Base-by-base conservation (phyloP, 2,888 invertebrate species). In the Drosophila emarginata region DNA sequence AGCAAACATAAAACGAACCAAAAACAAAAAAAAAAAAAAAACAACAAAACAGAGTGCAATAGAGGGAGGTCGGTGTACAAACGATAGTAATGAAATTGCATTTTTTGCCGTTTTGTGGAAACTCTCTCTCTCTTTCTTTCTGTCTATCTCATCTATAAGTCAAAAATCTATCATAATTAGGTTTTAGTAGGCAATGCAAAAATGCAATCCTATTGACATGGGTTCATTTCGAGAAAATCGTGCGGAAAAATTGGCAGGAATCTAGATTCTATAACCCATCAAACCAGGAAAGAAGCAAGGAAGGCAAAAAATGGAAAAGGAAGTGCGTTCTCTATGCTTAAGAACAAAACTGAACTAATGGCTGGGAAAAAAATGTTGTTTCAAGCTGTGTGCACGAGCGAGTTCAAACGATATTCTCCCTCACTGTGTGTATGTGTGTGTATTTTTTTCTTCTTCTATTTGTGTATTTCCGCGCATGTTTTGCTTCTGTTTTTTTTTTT, bases 361-460 rank as follows among this genome's bases (percentile, higher is more conserved):
- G 80, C 71, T 68, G 67, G 80, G 78, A 85, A 82, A 76, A 68
- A 80, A 85, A 82, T 82, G 82, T 82, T 82, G 82, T 83, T 85
- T 83, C 82, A 83, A 85, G 85, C 85, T 83, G 82, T 82, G 82
- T 83, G 82, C 82, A 83, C 85, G 82, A 83, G 74, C 74, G 80
- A 71, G 67, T 79, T 80, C 78, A 54, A 83, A 73, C 83, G 83
- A 80, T 78, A 81, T 81, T 84, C 80, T 72, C 54, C 56, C 28
- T 52, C 26, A 26, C 26, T 26, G 26, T 26, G 5, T 26, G 26
- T 26, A 5, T 26, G 26, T 14, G n/a, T n/a, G n/a, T n/a, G n/a
- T n/a, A n/a, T 50, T 28, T 28, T 37, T 45, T 15, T 15, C 45
- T 21, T 21, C n/a, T 11, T 9, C 62, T 61, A 66, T 40, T 63